A percentile compares a stretch with the other conserved stretches of the same genome.
These are phyloP conservation scores for Lanistes nyassanus DNA, from an alignment of 1,140 invertebrate species.

Conservation along the genomic window DNA sequence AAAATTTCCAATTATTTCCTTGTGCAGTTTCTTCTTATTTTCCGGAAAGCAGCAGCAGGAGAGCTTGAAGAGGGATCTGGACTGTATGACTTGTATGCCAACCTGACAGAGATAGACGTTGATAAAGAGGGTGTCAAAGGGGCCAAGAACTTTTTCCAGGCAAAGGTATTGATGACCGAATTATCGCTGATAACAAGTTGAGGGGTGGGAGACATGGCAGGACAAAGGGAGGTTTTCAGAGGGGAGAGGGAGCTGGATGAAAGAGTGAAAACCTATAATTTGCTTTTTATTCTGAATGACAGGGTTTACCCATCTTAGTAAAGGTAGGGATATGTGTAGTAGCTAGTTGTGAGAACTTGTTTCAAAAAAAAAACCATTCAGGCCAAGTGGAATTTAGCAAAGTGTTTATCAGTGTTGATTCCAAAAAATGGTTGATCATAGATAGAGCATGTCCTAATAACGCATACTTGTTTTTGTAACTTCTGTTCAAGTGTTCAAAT, in stretches of 20 bases:
- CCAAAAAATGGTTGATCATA: too few species aligned
- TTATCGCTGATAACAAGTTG: too few species aligned
- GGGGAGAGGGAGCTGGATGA: neutral
- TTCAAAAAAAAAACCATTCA: too few species aligned
- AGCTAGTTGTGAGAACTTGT: too few species aligned
- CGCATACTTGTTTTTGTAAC: too few species aligned
- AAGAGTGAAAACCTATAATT: neutral
- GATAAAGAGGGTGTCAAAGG: slow-evolving; percentile 64
- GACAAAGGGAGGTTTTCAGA: neutral
- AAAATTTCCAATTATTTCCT: slow-evolving; percentile 10
- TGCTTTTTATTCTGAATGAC: neutral
- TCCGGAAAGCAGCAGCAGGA: slow-evolving; percentile 60
- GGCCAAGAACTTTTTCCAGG: slow-evolving; percentile 66
- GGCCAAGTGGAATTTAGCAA: too few species aligned
- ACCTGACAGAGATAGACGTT: slow-evolving; percentile 64
- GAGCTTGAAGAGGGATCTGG: slow-evolving; percentile 55
- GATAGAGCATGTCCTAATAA: too few species aligned
- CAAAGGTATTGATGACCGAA: slow-evolving; percentile 53
- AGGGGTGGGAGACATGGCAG: too few species aligned
- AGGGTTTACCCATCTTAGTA: too few species aligned
- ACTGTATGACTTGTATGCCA: slow-evolving; percentile 54
- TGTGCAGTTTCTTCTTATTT: slow-evolving; percentile 62
- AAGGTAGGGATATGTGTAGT: too few species aligned
- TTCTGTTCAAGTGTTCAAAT: too few species aligned
- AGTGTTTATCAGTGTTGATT: too few species aligned